phyloP scores from a whole-genome alignment of 2,888 invertebrate species.

The Zaprionus bogoriensis region DNA sequence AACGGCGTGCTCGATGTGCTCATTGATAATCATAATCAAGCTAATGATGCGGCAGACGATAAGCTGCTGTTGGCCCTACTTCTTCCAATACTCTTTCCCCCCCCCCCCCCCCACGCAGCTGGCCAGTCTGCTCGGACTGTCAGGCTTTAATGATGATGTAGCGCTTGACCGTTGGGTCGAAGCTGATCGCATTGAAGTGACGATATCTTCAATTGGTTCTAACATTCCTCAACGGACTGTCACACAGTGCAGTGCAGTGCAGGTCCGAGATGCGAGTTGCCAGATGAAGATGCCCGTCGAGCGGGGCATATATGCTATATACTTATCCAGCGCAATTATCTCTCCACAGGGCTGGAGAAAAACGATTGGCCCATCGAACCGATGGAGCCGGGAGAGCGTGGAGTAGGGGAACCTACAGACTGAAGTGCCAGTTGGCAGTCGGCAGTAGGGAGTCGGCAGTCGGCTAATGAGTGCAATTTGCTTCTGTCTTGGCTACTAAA shows the following conservation, averaged over 20 bases:
- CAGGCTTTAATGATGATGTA: slow-evolving; percentile 63
- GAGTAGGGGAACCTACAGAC: slow-evolving; percentile 1
- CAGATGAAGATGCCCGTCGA: background rate
- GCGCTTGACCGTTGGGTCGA: slow-evolving; percentile 33
- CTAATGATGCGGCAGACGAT: slow-evolving; percentile 74
- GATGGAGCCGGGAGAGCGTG: background rate
- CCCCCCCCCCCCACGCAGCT: background rate
- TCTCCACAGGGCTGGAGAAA: slow-evolving; percentile 28
- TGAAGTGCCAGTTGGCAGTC: background rate
- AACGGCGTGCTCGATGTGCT: slow-evolving; percentile 53
- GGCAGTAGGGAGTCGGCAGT: slow-evolving; percentile 6
- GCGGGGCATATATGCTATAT: slow-evolving; percentile 10
- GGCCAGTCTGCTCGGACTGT: background rate
- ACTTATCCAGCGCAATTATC: slow-evolving; percentile 71
- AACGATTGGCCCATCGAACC: slow-evolving; percentile 67
- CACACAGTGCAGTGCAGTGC: slow-evolving; percentile 13
- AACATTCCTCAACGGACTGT: slow-evolving; percentile 45
- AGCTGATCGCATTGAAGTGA: slow-evolving; percentile 62
- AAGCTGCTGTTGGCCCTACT: slow-evolving; percentile 38
- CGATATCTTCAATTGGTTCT: slow-evolving; percentile 65
- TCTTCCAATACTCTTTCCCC: background rate
- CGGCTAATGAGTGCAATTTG: slow-evolving; percentile 75
- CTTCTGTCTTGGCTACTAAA: slow-evolving; percentile 76
- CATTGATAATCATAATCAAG: slow-evolving; percentile 78
- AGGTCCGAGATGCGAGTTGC: background rate